phyloP scores from a whole-genome alignment of 2,113 vertebrate species.

The Potamarius usumacintae region DNA sequence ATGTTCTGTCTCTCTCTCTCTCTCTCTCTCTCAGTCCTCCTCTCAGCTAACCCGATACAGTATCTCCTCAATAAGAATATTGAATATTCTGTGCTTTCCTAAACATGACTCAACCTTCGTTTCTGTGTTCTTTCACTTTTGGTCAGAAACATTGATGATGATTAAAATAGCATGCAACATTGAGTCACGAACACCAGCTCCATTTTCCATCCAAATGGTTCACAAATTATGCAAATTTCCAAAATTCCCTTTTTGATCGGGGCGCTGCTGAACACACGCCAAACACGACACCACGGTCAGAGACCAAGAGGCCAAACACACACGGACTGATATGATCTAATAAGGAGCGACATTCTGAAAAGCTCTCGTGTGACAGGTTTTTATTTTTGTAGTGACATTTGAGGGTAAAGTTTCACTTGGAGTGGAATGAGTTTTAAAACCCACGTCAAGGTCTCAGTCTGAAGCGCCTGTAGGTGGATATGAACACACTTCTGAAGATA shows the following conservation, averaged over 20 bases:
- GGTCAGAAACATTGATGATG: background rate
- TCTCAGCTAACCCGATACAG: no score
- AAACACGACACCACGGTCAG: background rate
- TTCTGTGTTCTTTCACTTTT: background rate
- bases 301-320: constrained; percentile 13
- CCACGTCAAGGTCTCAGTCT: constrained; percentile 18
- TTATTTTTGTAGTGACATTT: constrained; percentile 46
- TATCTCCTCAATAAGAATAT: background rate
- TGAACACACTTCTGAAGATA: background rate
- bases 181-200: background rate
- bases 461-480: constrained; percentile 14
- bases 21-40: no score
- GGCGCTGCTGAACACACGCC: background rate
- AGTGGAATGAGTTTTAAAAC: constrained; percentile 28
- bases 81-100: background rate
- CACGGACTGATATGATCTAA: background rate
- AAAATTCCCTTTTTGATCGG: background rate
- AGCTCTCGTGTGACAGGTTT: background rate
- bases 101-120: background rate
- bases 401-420: constrained; percentile 32
- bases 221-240: background rate
- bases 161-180: background rate
- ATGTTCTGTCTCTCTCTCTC: background rate
- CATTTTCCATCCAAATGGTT: background rate
- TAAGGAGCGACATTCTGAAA: background rate